A percentile compares a stretch with the other conserved stretches of the same genome.
phyloP scores from a whole-genome alignment of 2,797 vertebrate species.

The Poliocrania exsul region DNA sequence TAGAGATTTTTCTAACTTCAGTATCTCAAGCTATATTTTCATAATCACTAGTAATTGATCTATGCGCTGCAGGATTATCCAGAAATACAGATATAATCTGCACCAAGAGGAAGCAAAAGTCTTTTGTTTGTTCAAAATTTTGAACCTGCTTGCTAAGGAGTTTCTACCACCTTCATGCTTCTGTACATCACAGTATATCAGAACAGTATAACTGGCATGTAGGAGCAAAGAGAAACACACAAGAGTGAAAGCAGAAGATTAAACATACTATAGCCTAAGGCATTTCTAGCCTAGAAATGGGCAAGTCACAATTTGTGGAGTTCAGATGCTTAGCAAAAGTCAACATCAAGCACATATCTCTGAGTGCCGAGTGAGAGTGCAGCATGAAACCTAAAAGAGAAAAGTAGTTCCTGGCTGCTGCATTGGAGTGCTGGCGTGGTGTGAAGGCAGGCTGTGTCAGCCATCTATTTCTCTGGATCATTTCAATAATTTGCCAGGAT shows the following conservation, averaged over 20 bases:
- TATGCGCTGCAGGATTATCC: neutral
- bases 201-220: neutral
- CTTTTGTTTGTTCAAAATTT: neutral
- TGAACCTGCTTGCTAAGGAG: fast-evolving
- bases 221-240: neutral
- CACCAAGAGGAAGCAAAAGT: neutral
- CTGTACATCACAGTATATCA: neutral
- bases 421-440: neutral
- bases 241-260: neutral
- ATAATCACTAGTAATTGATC: neutral
- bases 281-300: neutral
- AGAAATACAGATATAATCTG: neutral
- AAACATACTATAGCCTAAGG: neutral
- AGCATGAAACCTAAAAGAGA: neutral
- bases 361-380: neutral
- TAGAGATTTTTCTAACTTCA: neutral
- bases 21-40: neutral
- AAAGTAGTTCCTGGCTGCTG: neutral
- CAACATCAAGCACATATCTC: neutral
- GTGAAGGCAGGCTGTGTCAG: neutral
- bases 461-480: neutral
- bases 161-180: neutral
- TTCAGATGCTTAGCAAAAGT: slow-evolving; percentile 1
- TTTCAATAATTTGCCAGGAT: neutral
- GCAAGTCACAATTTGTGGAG: neutral